Base-by-base conservation (phyloP, 2,888 invertebrate genomes). In the Cinara cedri region DNA sequence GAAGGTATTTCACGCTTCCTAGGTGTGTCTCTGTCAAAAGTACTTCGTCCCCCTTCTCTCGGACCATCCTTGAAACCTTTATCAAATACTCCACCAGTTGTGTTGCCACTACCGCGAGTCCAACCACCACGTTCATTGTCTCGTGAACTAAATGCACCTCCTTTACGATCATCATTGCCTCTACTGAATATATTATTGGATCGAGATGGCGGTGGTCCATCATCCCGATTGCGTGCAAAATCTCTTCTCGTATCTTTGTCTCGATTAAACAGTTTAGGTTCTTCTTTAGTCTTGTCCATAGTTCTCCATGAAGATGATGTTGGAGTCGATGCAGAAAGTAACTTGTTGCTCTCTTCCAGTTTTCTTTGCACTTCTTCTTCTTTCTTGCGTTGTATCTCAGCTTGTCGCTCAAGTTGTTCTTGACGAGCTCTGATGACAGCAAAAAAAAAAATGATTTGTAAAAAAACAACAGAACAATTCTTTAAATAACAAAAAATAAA, bases 321-420 rank as follows among this genome's bases (percentile, higher is more conserved):
- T 1, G 68, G 9, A 46, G 4, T 24, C 16, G 75, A 55, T 1
- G 78, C 68, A 0, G 78, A 78, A 42, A 78, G 60, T n/a, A 49
- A 51, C 34, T 78, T 78, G 62, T 70, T 70, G 1, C 70, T 78
- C 14, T 81, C 81, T 78, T 81, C 78, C 6, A 65, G 51, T 78
- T 78, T 81, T 16, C 55, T 19, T 16, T 81, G 76, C 9, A 72
- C 89, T 83, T 93, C 93, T 14, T 91, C 92, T 82, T 93, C 92
- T 83, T 90, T 90, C 19, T 90, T 90, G 57, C 90, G 88, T 1
- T 88, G 89, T 83, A 70, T 71, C 46, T 82, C 82, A 16, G 72
- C 81, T 46, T 81, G 78, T 21, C 90, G 88, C 54, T 92, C 91
- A 60, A 91, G 85, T 87, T 90, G 90, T 81, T 91, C 92, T 83